phyloP scores from a whole-genome alignment of 1,140 invertebrate genomes.

The Caenorhabditis remanei region DNA sequence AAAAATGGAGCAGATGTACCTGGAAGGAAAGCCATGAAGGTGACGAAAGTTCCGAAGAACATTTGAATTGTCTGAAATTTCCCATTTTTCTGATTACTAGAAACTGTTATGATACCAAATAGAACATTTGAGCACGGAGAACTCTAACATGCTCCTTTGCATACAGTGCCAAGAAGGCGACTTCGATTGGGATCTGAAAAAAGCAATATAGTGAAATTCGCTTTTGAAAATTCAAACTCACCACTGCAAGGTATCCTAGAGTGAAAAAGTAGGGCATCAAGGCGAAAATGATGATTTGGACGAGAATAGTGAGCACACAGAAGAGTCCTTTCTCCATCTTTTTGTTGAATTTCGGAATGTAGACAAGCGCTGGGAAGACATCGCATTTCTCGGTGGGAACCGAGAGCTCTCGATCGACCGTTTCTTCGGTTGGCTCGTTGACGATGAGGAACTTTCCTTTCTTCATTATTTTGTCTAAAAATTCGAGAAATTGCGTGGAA shows the following conservation, averaged over 20 bases:
- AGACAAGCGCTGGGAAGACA: conserved; percentile 6
- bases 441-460: conserved; percentile 20
- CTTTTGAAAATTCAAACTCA: background rate
- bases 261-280: conserved; percentile 5
- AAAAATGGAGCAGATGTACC: background rate
- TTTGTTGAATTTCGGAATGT: conserved; percentile 23
- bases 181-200: conserved; percentile 15
- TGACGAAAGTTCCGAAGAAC: background rate
- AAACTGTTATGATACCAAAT: background rate
- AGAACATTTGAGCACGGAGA: background rate
- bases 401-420: background rate
- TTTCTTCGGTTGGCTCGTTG: conserved; percentile 22
- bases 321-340: conserved; percentile 28
- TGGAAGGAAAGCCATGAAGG: background rate
- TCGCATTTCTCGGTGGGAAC: background rate
- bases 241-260: background rate
- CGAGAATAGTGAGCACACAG: background rate
- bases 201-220: background rate
- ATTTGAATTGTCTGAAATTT: background rate
- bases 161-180: background rate
- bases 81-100: background rate
- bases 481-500: background rate
- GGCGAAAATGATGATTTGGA: background rate
- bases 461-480: background rate
- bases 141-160: background rate